Conservation (phyloP, 2,113 vertebrate species). For the Ochotona princeps region DNA sequence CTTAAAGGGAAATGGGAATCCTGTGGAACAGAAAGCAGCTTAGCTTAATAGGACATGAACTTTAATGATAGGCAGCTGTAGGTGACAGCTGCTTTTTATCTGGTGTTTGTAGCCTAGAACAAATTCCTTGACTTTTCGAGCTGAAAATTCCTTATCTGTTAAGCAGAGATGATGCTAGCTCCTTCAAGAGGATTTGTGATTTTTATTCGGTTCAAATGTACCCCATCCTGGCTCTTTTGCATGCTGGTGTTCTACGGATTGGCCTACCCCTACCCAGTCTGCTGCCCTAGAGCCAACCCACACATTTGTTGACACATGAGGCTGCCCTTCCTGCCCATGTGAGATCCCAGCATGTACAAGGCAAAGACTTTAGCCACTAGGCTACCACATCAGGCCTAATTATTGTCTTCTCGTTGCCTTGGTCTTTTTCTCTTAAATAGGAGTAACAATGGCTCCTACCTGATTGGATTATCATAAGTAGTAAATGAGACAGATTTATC, state of each 20-base stretch:
- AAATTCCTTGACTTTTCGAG: conserved; percentile 32
- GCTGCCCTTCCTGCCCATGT: too few relatives aligned
- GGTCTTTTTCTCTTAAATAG: background rate
- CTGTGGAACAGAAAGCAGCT: conserved; percentile 13
- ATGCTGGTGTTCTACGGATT: too few relatives aligned
- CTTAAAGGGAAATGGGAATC: background rate
- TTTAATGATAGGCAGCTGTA: background rate
- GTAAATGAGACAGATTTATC: conserved; percentile 4
- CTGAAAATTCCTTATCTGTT: conserved; percentile 20
- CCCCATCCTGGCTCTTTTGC: too few relatives aligned
- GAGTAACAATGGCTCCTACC: background rate
- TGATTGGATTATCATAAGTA: background rate
- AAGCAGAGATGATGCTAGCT: background rate
- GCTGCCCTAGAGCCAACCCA: too few relatives aligned
- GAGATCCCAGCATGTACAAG: too few relatives aligned
- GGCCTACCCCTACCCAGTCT: too few relatives aligned
- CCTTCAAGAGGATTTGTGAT: conserved; percentile 12
- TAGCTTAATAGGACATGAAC: background rate
- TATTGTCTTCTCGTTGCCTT: background rate
- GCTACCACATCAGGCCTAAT: background rate
- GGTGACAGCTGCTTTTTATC: background rate
- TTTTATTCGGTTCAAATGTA: background rate
- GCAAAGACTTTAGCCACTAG: too few relatives aligned
- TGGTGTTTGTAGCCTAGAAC: background rate
- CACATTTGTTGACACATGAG: too few relatives aligned